Base-by-base conservation (phyloP, 2,797 vertebrate species). In the Eremophila alpestris region DNA sequence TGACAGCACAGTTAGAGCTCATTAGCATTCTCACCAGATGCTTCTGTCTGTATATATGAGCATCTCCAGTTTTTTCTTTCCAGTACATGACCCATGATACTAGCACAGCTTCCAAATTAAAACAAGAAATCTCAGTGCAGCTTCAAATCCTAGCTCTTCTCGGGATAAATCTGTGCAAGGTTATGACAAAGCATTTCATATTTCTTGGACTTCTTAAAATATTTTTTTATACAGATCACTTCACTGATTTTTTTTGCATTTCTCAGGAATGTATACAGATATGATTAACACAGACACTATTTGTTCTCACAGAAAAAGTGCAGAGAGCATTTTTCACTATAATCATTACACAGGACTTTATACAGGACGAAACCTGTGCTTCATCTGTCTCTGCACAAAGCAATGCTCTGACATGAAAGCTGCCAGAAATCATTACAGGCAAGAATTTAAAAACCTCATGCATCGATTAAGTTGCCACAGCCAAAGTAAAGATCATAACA, bases 11-110 rank as follows among this genome's bases (percentile, higher is more conserved):
- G 83, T 70, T 95, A 83, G 26, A 89, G 49, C 56, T 94, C 81
- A 92, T 95, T 90, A 96, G 49, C 2, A n/a, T 52, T 90, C 74
- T 90, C 77, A 96, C 49, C 93, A 96, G 94, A 93, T 90, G 90
- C 92, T 96, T 82, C 86, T 83, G 78, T 80, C 81, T 93, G 83
- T 77, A 59, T 77, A 77, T 32, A 67, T 16, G 20, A 94, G 43
- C 64, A 87, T 84, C 86, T 93, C 63, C 45, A 84, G 7, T 13
- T 71, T 86, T 95, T 94, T 64, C 56, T 29, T 95, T 74, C 71
- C 70, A 87, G 64, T 85, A 60, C 60, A 55, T 79, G 83, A 94
- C 92, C 94, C 54, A 54, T n/a, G 56, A 76, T 76, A 88, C 69
- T 34, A 93, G 41, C 52, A 71, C 16, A 84, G 68, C 52, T 92